These are phyloP conservation scores for Panthera uncia DNA, from an alignment of 2,113 vertebrate genomes.

Conservation along the genomic window DNA sequence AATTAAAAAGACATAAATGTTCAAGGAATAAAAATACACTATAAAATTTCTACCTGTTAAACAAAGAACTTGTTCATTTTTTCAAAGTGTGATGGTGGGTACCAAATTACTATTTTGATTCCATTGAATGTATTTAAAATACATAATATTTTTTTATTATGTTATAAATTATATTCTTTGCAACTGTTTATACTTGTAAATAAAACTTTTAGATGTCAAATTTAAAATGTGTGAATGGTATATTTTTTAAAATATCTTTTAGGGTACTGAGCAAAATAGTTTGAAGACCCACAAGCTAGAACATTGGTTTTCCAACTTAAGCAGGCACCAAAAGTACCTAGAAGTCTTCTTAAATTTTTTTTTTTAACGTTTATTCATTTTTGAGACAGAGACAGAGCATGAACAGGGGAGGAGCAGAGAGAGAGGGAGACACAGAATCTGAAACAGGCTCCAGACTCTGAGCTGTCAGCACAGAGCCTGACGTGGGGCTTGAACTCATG, in stretches of 20 bases:
- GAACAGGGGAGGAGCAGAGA: too few relatives aligned
- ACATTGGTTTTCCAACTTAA: neutral
- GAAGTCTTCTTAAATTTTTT: too few relatives aligned
- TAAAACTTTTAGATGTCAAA: neutral
- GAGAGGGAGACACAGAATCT: too few relatives aligned
- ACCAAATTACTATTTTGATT: neutral
- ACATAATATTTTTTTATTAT: neutral
- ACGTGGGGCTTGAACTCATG: accelerated
- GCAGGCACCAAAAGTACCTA: neutral
- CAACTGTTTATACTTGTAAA: neutral
- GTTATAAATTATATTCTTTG: neutral
- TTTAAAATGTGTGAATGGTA: neutral
- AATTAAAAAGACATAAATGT: neutral
- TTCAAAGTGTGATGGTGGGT: neutral
- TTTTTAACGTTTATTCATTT: too few relatives aligned
- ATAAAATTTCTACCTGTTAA: neutral
- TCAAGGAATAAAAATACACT: neutral
- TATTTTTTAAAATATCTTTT: neutral
- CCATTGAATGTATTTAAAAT: neutral
- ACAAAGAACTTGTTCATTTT: neutral
- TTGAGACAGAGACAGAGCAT: too few relatives aligned
- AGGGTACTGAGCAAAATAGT: neutral
- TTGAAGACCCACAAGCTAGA: neutral
- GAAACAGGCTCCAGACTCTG: too few relatives aligned
- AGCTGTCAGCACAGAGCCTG: too few relatives aligned